Base-by-base conservation (phyloP, 1,140 invertebrate genomes). In the Achroia grisella region DNA sequence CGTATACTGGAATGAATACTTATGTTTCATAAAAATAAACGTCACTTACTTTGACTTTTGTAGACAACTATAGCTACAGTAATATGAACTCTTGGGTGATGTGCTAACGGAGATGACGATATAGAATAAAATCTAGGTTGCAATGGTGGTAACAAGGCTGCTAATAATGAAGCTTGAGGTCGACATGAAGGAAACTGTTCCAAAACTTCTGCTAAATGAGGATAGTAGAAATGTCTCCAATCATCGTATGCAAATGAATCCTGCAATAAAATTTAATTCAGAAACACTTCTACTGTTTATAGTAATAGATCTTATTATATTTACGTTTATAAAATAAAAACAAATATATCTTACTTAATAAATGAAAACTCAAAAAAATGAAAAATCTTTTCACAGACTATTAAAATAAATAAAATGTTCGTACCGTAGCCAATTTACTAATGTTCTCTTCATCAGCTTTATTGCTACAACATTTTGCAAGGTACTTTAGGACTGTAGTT, bases 61-160 rank as follows among this genome's bases (percentile, higher is more conserved):
- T 97, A 98, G 35, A 91, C 89, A 1, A 98, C 96, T 1, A 98
- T 92, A 39, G 96, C 95, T 14, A 98, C 94, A 0, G 97, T 99
- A 1, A 98, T 77, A 74, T 98, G 95, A n/a, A 98, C 91, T 76
- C 93, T 90, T 27, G 91, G 90, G 0, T 89, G 88, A 47, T 93
- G 89, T 4, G 91, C 88, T 0, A 90, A 61, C 0, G 94, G 94
- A 4, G 96, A 95, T 0, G 96, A 98, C 10, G 96, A 97, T 54
- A 99, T 97, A 31, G 94, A 96, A 79, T 98, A 99, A 83, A 97
- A 98, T 65, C 97, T 88, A 1, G 97, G 94, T 75, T 98, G 96
- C 10, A 99, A 76, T 0, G 93, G 87, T 0, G 93, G 95, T 3
- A 99, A 83, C 64, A 97, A 91, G 0, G 94, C 92, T 28, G 96